Evolutionary conservation across 2,888 invertebrate genomes (phyloP).

Genomic region (Lysandra coridon): DNA sequence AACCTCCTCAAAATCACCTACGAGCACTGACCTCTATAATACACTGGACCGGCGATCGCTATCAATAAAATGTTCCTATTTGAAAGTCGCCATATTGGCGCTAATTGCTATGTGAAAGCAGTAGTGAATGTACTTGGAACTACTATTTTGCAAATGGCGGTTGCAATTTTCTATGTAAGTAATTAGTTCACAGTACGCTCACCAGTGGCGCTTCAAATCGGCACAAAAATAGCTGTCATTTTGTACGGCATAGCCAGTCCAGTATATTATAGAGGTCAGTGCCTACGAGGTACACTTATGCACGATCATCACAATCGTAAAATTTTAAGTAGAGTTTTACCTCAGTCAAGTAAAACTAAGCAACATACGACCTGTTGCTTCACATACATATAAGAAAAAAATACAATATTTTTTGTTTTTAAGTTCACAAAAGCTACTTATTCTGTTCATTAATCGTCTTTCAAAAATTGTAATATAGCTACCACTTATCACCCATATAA

Average conservation of each 20-base stretch:
- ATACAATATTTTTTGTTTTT: background rate
- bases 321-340: background rate
- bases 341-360: background rate
- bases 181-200: too few species aligned
- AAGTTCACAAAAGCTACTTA: background rate
- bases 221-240: too few species aligned
- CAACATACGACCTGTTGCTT: background rate
- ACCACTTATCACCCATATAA: conserved; percentile 29
- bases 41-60: too few species aligned
- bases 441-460: background rate
- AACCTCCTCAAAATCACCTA: background rate
- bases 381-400: background rate
- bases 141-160: too few species aligned
- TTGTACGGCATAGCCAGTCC: too few species aligned
- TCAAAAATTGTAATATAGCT: background rate
- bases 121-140: too few species aligned
- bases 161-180: too few species aligned
- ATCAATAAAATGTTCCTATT: too few species aligned
- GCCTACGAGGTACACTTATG: background rate
- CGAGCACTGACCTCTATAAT: background rate
- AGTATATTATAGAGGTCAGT: too few species aligned
- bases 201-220: too few species aligned
- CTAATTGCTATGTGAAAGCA: too few species aligned
- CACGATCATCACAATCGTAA: background rate
- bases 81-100: too few species aligned